Evolutionary conservation across 2,797 vertebrate genomes (phyloP), one percentile per base, ranked within the genome.

Genomic region (Acanthopagrus latus): DNA sequence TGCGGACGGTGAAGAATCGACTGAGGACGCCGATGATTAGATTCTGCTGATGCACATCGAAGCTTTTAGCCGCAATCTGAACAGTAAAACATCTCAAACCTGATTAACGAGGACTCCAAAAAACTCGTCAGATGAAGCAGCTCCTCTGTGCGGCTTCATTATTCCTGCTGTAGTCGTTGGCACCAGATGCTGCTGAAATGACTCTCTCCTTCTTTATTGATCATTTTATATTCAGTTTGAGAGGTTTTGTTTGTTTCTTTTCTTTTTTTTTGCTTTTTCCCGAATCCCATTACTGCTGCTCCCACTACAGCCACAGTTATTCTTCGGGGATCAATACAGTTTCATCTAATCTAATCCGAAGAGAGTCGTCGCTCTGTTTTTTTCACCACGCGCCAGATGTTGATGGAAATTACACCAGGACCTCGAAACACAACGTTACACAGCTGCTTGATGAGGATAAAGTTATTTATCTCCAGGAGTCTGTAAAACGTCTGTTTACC

Each of bases 241-340:
- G 66, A 66, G 54, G 27, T 12, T 74, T 50, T 43, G n/a, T 18
- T 69, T 10, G 43, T 57, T 43, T 64, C 51, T 33, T 29, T 64
- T 63, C 55, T 13, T 64, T 63, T 55, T 13, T 13, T 5, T 10
- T 46, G 11, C 27, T 44, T 27, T 33, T 33, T 50, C 55, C 55
- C 62, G 20, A 81, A 83, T 83, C 58, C 51, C 27, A 73, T 87
- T 87, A 83, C 64, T 7, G 51, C 55, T 20, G 29, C 81, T 80
- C 69, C 65, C 50, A 41, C 81, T 33, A 20, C 73, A 67, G 18
- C 50, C 27, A n/a, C 62, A 2, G 33, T 74, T 69, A 52, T 68
- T 86, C 86, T 54, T 77, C 59, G 2, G 74, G 72, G 80, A 89
- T 88, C 78, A 69, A 88, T 91, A 73, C 20, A 59, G 62, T 72